Percentiles rank a stretch among this genome's conserved stretches.
phyloP scores from a whole-genome alignment of 2,113 vertebrate genomes.

The Brachyhypopomus gauderio region DNA sequence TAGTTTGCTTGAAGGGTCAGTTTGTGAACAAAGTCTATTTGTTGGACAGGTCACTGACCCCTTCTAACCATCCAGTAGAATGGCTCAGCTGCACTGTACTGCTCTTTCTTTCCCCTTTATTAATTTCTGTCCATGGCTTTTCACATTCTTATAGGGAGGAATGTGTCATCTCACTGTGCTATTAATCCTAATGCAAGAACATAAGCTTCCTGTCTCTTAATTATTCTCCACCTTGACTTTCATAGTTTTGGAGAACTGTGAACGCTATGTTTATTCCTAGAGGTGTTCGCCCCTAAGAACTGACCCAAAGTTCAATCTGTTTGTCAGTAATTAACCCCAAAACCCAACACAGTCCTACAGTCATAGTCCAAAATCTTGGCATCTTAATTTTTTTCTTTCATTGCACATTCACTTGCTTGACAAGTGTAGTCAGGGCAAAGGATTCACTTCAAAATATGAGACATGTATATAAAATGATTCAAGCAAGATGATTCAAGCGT shows the following conservation, averaged over 20 bases:
- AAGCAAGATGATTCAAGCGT: background rate
- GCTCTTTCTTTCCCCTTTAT: background rate
- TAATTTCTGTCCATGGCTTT: too few relatives aligned
- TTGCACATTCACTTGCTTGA: background rate
- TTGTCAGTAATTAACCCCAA: conserved; percentile 55
- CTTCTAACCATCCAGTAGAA: too few relatives aligned
- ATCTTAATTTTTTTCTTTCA: conserved; percentile 1
- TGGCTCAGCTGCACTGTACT: conserved; percentile 9
- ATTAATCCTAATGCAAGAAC: too few relatives aligned
- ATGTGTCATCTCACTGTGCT: too few relatives aligned
- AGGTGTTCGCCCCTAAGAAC: background rate
- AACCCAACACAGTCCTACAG: conserved; percentile 21
- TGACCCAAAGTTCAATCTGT: conserved; percentile 46
- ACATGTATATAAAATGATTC: too few relatives aligned
- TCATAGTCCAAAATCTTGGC: background rate
- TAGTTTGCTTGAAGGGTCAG: background rate
- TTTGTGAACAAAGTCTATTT: conserved; percentile 39
- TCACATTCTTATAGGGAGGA: too few relatives aligned
- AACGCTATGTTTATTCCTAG: background rate
- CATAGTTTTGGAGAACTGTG: background rate
- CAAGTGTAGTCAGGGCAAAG: background rate
- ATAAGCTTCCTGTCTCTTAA: too few relatives aligned
- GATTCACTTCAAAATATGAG: background rate
- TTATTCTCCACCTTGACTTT: too few relatives aligned
- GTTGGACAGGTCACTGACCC: conserved; percentile 3